Conservation (phyloP, 2,113 vertebrate species). For the Grammomys dolichurus region DNA sequence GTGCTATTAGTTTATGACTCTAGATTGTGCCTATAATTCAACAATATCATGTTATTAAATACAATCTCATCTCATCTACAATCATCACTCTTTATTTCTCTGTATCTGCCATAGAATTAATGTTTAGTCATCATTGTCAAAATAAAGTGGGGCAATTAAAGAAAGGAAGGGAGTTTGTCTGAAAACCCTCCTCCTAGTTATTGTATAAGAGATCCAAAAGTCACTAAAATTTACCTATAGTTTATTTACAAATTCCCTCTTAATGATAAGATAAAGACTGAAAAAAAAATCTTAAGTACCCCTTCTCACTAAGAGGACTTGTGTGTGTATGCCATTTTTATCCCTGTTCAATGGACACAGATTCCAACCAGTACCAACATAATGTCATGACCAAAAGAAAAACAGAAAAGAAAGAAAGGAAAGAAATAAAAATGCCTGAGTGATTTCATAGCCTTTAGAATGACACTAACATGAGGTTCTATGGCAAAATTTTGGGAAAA, state of each 20-base stretch:
- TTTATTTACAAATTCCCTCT: neutral
- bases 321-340: neutral
- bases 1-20: neutral
- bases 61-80: neutral
- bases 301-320: neutral
- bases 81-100: neutral
- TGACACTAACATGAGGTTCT: neutral
- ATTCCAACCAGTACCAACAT: neutral
- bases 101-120: neutral
- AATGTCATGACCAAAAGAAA: neutral
- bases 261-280: neutral
- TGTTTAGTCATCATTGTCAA: neutral
- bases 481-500: neutral
- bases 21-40: neutral
- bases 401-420: neutral
- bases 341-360: neutral
- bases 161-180: neutral
- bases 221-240: neutral
- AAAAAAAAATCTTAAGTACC: neutral
- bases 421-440: neutral
- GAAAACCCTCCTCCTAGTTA: neutral
- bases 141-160: neutral
- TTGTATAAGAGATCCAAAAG: neutral
- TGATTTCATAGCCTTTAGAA: neutral
- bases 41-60: neutral